Conservation (phyloP, 2,797 vertebrate genomes). For the Cryptoprocta ferox region DNA sequence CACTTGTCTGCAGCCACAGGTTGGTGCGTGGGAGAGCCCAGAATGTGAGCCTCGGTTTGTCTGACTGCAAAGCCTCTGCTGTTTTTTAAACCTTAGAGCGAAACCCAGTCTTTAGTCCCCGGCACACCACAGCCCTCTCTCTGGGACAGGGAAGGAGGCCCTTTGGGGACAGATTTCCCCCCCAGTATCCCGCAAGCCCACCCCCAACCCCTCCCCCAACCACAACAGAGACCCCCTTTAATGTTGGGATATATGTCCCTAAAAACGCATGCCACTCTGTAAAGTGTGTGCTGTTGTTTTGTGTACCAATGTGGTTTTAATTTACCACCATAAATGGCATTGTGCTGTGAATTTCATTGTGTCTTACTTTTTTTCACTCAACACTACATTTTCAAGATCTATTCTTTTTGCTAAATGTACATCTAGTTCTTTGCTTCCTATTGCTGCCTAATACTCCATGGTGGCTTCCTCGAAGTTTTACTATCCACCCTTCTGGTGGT, state of each 20-base stretch:
- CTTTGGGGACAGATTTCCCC: not conserved
- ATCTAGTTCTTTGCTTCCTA: not conserved
- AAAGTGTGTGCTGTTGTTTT: slow-evolving; percentile 52
- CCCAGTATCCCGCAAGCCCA: not conserved
- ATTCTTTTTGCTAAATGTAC: not conserved
- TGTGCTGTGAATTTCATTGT: slow-evolving; percentile 60
- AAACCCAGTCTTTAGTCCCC: not conserved
- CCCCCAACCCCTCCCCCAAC: not conserved
- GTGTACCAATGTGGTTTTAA: slow-evolving; percentile 72
- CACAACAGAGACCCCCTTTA: not conserved
- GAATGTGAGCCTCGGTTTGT: not conserved
- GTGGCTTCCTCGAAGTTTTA: not conserved
- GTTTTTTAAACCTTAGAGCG: not conserved
- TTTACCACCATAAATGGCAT: slow-evolving; percentile 56
- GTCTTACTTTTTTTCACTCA: slow-evolving; percentile 31
- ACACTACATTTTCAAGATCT: not conserved
- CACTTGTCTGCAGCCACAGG: not conserved
- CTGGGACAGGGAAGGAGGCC: not conserved
- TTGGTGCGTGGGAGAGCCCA: not conserved
- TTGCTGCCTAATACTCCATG: not conserved
- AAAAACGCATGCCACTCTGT: slow-evolving; percentile 33
- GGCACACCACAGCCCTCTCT: not conserved
- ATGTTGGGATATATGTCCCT: not conserved
- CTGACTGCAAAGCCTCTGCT: not conserved
- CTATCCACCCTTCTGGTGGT: not conserved